Conservation (phyloP, 2,113 vertebrate species). For the Pyxicephalus adspersus region DNA sequence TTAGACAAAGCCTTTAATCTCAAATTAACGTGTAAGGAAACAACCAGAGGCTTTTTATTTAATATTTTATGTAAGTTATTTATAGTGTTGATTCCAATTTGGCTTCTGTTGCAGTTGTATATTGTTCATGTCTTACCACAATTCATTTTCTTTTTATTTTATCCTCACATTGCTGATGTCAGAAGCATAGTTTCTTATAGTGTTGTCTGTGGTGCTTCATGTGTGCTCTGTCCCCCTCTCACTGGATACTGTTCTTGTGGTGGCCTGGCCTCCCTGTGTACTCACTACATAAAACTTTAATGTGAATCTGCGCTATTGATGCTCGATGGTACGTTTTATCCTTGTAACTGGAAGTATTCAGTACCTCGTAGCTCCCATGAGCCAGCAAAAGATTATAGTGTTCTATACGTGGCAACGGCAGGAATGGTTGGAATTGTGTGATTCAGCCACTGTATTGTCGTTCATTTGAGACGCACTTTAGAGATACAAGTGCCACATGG, state of each 20-base stretch:
- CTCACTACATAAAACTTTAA: conserved; percentile 4
- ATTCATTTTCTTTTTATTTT: background rate
- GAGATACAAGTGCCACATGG: background rate
- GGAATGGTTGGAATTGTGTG: background rate
- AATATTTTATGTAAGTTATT: conserved; percentile 77
- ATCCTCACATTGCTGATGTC: background rate
- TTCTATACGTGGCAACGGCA: background rate
- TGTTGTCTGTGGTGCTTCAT: background rate
- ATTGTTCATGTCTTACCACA: background rate
- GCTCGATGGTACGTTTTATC: background rate
- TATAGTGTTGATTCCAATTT: conserved; percentile 56
- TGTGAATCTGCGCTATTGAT: conserved; percentile 13
- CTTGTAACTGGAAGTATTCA: conserved; percentile 23
- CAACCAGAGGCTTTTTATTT: conserved; percentile 54
- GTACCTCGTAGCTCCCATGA: background rate
- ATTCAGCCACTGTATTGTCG: background rate
- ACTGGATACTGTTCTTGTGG: background rate
- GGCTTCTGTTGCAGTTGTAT: background rate
- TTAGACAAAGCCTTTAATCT: conserved; percentile 2
- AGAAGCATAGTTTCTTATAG: background rate
- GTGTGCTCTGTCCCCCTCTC: background rate
- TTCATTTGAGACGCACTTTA: background rate
- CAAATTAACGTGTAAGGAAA: background rate
- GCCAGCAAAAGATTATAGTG: background rate
- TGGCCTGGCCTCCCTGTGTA: no score